A percentile compares a stretch with the other conserved stretches of the same genome.
These are phyloP conservation scores for Tympanuchus pallidicinctus DNA, from an alignment of 2,113 vertebrate genomes.

Conservation along the genomic window DNA sequence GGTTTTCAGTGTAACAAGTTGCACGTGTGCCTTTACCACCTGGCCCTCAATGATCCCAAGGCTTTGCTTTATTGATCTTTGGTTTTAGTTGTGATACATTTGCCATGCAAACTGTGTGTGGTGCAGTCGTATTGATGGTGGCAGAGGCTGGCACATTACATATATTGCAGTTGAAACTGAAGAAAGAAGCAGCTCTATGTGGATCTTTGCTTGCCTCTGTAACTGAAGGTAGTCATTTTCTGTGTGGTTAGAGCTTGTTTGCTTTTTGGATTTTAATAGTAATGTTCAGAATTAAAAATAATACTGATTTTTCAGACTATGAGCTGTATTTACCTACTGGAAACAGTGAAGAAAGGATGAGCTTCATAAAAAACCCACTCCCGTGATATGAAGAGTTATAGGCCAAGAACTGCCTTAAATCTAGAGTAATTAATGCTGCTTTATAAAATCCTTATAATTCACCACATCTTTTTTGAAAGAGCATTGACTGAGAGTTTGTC, in stretches of 20 bases:
- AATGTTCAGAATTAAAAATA: background rate
- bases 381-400: background rate
- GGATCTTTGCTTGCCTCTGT: background rate
- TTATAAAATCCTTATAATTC: background rate
- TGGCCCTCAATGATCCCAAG: background rate
- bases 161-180: background rate
- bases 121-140: background rate
- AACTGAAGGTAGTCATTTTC: background rate
- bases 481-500: background rate
- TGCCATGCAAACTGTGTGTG: background rate
- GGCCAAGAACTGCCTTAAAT: background rate
- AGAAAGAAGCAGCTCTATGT: background rate
- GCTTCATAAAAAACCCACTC: background rate
- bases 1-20: background rate
- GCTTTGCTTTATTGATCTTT: background rate
- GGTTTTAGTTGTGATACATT: background rate
- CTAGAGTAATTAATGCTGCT: background rate
- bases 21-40: rapidly evolving
- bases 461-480: background rate
- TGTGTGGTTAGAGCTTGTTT: background rate
- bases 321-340: background rate
- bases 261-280: background rate
- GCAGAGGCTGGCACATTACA: background rate
- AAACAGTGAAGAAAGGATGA: background rate
- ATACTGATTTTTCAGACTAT: background rate